Evolutionary conservation across 2,797 vertebrate species (phyloP), one percentile per base, ranked within the genome.

Genomic region (Arrhamphus sclerolepis): DNA sequence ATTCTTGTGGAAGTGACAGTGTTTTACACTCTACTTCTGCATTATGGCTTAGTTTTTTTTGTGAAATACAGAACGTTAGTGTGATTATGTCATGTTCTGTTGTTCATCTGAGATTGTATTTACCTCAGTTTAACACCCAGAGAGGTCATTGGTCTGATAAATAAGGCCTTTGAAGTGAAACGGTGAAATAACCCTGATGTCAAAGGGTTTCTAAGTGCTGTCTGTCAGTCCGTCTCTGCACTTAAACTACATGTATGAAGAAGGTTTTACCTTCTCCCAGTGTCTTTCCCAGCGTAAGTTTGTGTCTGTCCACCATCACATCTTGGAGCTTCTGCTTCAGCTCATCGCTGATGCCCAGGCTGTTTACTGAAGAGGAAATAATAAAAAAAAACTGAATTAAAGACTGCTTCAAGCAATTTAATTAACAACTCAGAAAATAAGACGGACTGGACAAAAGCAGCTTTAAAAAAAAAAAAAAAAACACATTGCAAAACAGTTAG

Each of bases 241-340:
- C 42, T 0, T 19, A 10, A 34, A 3, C 6, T 6, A 18, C 11
- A 14, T 1, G 16, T 21, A 16, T 7, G 1, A 19, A 56, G 10
- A 16, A 1, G 21, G 29, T 29, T 63, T 56, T 75, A 96, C 96
- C 96, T 90, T 97, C 96, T 46, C 96, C 96, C 24, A 98, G 91
- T 0, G 95, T 96, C 87, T 98, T 98, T 57, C 96, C 96, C 79
- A 98, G 87, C 1, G 95, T 95, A 31, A 98, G 91, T 51, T 94
- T 96, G 52, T 97, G 95, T 66, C 94, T 88, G 81, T 98, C 95
- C 69, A 97, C 94, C 95, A 97, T 96, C 55, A 98, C 96, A 0
- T 97, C 96, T 40, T 95, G 93, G 4, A 98, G 90, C 59, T 96
- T 97, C 80, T 96, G 94, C 72, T 96, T 96, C 64, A 98, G 88